These are phyloP conservation scores for Cinara cedri DNA, from an alignment of 2,888 invertebrate species.

Conservation along the genomic window DNA sequence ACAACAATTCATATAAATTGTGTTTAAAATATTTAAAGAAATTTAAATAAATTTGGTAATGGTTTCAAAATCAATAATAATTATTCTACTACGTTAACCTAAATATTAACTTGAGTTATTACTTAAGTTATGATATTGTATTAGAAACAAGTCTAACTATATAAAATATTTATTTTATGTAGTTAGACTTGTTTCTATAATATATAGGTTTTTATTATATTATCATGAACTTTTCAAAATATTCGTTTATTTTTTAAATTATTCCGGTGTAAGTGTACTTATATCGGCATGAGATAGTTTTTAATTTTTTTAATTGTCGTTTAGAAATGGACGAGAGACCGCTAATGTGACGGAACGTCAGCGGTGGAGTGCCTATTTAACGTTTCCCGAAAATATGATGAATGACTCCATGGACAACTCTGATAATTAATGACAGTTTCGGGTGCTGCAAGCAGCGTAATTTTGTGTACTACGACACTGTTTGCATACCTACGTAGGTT, in stretches of 20 bases:
- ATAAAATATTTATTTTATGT: too few species aligned
- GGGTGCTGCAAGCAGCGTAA: conserved; percentile 35
- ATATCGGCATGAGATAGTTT: conserved; percentile 1
- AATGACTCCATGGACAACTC: conserved; percentile 49
- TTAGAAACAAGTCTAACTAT: too few species aligned
- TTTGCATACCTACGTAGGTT: neutral
- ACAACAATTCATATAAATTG: too few species aligned
- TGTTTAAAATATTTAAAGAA: too few species aligned
- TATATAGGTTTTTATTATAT: too few species aligned
- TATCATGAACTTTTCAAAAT: neutral
- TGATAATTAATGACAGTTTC: conserved; percentile 55
- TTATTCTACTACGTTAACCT: too few species aligned
- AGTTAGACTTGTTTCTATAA: too few species aligned
- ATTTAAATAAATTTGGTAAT: too few species aligned
- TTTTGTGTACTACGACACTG: conserved; percentile 3
- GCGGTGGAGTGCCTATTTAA: conserved; percentile 46
- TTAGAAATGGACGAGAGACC: conserved; percentile 51
- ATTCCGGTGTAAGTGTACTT: neutral
- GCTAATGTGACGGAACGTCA: conserved; percentile 53
- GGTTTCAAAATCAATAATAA: too few species aligned
- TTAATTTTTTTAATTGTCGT: conserved; percentile 53
- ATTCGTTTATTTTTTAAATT: neutral
- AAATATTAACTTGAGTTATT: too few species aligned
- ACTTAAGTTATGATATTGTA: too few species aligned
- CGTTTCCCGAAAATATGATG: conserved; percentile 56